phyloP scores from a whole-genome alignment of 2,888 invertebrate genomes.

The Cotesia congregata region DNA sequence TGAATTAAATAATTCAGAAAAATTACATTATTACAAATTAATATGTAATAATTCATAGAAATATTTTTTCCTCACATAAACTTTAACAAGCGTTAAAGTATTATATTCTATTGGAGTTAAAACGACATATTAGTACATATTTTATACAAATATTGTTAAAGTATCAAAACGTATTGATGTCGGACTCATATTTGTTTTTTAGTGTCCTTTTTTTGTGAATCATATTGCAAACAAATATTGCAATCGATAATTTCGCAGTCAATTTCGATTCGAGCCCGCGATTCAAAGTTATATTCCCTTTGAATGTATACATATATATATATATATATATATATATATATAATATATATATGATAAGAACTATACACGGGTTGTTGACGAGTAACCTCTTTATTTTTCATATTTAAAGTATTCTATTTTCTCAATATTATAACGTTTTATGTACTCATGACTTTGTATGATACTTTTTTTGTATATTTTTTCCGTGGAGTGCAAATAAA shows the following conservation, averaged over 20 bases:
- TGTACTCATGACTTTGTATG: not conserved
- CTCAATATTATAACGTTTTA: not conserved
- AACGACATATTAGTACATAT: too few relatives aligned
- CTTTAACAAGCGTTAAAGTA: too few relatives aligned
- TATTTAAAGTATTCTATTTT: not conserved
- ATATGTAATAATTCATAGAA: too few relatives aligned
- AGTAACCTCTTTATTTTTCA: not conserved
- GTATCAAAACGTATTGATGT: too few relatives aligned
- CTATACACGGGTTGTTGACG: not conserved
- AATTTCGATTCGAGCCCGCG: not conserved
- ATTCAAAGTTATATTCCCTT: slow-evolving; percentile 6
- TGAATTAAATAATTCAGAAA: too few relatives aligned
- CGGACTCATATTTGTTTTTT: too few relatives aligned
- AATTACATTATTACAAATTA: too few relatives aligned
- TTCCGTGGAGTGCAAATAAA: not conserved
- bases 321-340: not conserved
- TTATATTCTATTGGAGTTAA: too few relatives aligned
- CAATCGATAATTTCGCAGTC: not conserved
- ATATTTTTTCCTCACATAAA: too few relatives aligned
- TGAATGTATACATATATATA: not conserved
- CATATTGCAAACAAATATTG: too few relatives aligned
- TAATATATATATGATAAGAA: not conserved
- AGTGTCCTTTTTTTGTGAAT: too few relatives aligned
- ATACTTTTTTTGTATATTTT: not conserved
- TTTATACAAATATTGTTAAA: too few relatives aligned